Percentiles rank a stretch among this genome's conserved stretches.
These are phyloP conservation scores for Microchrysa polita DNA, from an alignment of 2,888 invertebrate species.

Conservation along the genomic window DNA sequence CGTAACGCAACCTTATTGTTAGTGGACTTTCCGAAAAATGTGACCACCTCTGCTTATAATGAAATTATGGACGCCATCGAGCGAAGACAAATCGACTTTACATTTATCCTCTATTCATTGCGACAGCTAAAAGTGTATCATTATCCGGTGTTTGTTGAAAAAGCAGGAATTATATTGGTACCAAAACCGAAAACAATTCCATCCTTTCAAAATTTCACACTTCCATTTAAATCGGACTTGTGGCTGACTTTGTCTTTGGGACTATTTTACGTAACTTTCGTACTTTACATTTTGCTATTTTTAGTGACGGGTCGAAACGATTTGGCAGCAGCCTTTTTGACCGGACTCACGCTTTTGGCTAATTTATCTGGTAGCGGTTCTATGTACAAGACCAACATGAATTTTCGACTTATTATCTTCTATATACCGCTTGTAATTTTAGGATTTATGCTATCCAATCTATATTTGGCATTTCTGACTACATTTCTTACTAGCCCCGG, in stretches of 20 bases:
- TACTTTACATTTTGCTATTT: neutral
- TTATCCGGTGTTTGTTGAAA: neutral
- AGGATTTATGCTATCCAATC: constrained; percentile 18
- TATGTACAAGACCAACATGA: neutral
- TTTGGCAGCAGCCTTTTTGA: neutral
- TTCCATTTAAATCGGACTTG: neutral
- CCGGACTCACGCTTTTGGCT: neutral
- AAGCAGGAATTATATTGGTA: neutral
- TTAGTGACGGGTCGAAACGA: neutral
- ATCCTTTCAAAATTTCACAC: neutral
- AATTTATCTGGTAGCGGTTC: neutral
- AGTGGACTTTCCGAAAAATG: neutral
- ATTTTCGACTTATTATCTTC: neutral
- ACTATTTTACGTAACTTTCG: neutral
- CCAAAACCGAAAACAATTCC: neutral
- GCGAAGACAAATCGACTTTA: neutral
- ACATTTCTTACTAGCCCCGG: constrained; percentile 16
- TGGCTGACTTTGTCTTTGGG: neutral
- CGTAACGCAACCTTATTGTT: neutral
- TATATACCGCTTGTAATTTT: neutral
- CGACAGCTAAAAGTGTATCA: neutral
- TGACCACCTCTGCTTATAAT: neutral
- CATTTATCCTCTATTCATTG: neutral
- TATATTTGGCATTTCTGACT: constrained; percentile 4
- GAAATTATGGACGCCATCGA: neutral